phyloP scores from a whole-genome alignment of 2,113 vertebrate species.

The Eulemur macaco region DNA sequence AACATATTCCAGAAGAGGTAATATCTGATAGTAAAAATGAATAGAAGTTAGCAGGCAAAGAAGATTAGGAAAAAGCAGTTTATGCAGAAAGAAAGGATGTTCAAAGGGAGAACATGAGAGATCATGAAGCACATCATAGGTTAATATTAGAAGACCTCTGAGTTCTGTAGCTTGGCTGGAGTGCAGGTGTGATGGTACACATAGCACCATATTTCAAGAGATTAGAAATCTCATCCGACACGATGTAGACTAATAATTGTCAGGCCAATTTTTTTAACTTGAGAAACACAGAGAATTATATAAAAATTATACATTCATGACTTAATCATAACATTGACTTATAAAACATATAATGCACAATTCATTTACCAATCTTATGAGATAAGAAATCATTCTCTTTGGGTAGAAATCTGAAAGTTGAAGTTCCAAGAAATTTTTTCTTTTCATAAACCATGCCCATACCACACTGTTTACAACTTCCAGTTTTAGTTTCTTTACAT shows the following conservation, averaged over 20 bases:
- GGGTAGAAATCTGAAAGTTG: neutral
- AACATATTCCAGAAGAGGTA: neutral
- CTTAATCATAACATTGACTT: neutral
- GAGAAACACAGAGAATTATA: neutral
- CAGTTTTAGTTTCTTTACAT: neutral
- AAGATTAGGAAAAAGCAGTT: neutral
- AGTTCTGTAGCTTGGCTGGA: neutral
- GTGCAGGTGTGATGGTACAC: neutral
- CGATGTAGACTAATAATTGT: neutral
- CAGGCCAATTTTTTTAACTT: neutral
- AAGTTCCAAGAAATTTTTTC: neutral
- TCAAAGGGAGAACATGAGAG: neutral
- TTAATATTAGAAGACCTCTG: neutral
- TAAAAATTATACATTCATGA: neutral
- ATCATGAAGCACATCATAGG: neutral
- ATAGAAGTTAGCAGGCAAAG: neutral
- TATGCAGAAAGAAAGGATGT: neutral
- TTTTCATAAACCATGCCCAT: neutral
- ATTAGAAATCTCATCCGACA: neutral
- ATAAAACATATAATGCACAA: neutral
- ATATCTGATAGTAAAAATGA: neutral
- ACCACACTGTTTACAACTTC: neutral
- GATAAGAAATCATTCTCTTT: neutral
- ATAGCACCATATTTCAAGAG: neutral
- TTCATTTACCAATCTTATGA: neutral